Evolutionary conservation across 1,140 invertebrate species (phyloP), one percentile per base, ranked within the genome.

Genomic region (Gryon sp.): DNA sequence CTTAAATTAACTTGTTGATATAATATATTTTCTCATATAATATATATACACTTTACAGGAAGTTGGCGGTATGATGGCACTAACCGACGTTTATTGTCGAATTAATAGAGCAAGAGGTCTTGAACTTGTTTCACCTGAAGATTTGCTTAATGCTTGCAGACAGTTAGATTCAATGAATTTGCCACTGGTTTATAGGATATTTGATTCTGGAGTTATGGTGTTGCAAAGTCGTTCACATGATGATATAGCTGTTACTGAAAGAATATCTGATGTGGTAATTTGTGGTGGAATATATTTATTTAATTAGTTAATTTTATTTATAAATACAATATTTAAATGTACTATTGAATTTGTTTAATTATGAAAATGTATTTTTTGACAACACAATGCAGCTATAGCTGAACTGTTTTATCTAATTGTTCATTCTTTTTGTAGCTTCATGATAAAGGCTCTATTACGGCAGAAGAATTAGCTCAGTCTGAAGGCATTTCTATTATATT

Each of bases 1-100:
- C n/a, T n/a, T n/a, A n/a, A n/a, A n/a, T n/a, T n/a, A n/a, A n/a
- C n/a, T n/a, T n/a, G n/a, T n/a, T n/a, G n/a, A n/a, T n/a, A n/a
- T n/a, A n/a, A n/a, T n/a, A n/a, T n/a, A n/a, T n/a, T n/a, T n/a
- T n/a, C n/a, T n/a, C n/a, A n/a, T n/a, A n/a, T n/a, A n/a, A n/a
- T n/a, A n/a, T n/a, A n/a, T n/a, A n/a, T n/a, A n/a, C n/a, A n/a
- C n/a, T 60, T 55, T 57, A 24, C 8, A 97, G 93, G 95, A 98
- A 83, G 92, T 93, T 84, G 97, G 97, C 28, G 98, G 98, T 8
- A 97, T 99, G 90, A 99, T 99, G 95, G 94, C 96, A 5, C 86
- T 99, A 38, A 94, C 98, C 5, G 98, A 99, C 90, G 97, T 95
- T 3, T 99, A 97, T 90, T 99, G 98, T 89, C 90, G 97, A 77